phyloP scores from a whole-genome alignment of 2,113 vertebrate species.

The Erpornis zantholeuca region DNA sequence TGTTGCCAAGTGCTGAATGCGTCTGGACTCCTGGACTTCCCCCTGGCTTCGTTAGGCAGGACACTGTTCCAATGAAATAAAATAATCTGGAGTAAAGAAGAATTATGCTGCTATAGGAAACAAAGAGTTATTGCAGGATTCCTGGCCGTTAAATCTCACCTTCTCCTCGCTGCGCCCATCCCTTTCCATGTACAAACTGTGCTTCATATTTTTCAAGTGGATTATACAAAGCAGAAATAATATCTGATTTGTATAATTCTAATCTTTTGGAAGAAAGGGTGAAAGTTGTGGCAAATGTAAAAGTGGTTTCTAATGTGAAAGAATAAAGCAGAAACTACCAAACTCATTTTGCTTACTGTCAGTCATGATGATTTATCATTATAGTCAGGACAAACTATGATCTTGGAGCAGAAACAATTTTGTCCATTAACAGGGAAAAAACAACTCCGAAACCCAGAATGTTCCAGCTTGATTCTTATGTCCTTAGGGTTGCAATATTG shows the following conservation, averaged over 20 bases:
- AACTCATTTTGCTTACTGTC: conserved; percentile 70
- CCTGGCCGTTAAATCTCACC: neutral
- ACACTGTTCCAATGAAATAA: neutral
- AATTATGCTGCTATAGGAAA: neutral
- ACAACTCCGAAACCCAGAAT: conserved; percentile 26
- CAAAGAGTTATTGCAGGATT: neutral
- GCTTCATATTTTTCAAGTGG: neutral
- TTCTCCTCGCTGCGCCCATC: neutral
- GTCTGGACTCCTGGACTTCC: neutral
- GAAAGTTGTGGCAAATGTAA: conserved; percentile 63
- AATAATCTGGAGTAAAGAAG: neutral
- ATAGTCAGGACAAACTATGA: conserved; percentile 50
- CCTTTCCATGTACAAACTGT: neutral
- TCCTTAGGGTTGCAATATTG: conserved; percentile 76
- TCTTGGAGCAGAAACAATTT: conserved; percentile 72
- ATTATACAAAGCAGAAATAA: conserved; percentile 40
- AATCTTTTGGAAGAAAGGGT: conserved; percentile 46
- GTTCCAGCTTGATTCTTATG: conserved; percentile 72
- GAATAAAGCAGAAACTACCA: conserved; percentile 66
- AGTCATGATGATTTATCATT: conserved; percentile 65
- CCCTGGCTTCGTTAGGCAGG: neutral
- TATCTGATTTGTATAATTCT: neutral
- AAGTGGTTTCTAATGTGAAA: conserved; percentile 44
- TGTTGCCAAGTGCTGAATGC: neutral
- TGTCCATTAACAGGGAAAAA: conserved; percentile 58